A percentile compares a stretch with the other conserved stretches of the same genome.
These are phyloP conservation scores for Polyommatus icarus DNA, from an alignment of 2,888 invertebrate species.

Conservation along the genomic window DNA sequence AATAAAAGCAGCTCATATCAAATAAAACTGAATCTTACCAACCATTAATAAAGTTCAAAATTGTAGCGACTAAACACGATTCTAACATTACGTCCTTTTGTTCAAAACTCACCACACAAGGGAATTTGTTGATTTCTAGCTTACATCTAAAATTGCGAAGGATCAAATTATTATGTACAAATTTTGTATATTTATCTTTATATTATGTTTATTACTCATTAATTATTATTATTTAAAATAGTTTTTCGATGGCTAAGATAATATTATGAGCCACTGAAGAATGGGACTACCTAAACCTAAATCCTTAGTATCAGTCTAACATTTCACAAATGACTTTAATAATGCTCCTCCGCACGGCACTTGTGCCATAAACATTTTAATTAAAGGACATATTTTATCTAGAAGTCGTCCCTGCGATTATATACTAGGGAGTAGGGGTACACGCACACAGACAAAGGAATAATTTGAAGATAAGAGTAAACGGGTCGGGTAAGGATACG, in stretches of 20 bases:
- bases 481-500: conserved; percentile 72
- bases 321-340: conserved; percentile 4
- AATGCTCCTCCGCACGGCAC: background rate
- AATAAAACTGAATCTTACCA: conserved; percentile 46
- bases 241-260: too few relatives aligned
- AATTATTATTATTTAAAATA: too few relatives aligned
- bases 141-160: conserved; percentile 24
- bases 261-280: too few relatives aligned
- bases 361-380: conserved; percentile 14
- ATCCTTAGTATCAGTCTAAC: background rate
- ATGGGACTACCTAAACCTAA: too few relatives aligned
- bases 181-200: background rate
- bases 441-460: conserved; percentile 45
- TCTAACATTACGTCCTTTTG: conserved; percentile 31
- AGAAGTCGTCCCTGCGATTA: background rate
- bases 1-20: conserved; percentile 49
- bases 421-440: conserved; percentile 26
- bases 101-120: conserved; percentile 50
- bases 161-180: background rate
- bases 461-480: conserved; percentile 67
- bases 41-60: conserved; percentile 41
- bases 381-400: conserved; percentile 20
- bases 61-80: conserved; percentile 28
- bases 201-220: too few relatives aligned
- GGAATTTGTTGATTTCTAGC: conserved; percentile 64